Base-by-base conservation (phyloP, 2,113 vertebrate genomes). In the Rynchops niger region DNA sequence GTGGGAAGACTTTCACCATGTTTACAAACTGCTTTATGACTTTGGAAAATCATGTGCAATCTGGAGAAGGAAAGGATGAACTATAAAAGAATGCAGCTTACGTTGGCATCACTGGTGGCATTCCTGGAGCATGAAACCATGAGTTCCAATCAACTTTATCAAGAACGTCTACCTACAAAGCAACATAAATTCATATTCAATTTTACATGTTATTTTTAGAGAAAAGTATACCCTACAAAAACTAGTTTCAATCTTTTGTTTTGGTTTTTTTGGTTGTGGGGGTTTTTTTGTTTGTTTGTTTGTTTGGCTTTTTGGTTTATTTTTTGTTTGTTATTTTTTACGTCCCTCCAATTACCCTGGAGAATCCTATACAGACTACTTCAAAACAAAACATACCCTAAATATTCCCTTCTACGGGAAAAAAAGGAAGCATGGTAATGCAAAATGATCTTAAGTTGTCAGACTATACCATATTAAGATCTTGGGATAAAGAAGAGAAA, bases 91-190 rank as follows among this genome's bases (percentile, higher is more conserved):
- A 22, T 4, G 15, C 22, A 80, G 30, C 99, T 98, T 96, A 99
- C 99, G 83, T 97, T 85, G 99, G 99, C 86, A 99, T 99, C 43
- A 98, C 97, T 7, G 99, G 99, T 71, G 99, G 99, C 98, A 99
- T 99, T 72, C 99, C 99, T 50, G 99, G 99, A 36, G 99, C 98
- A 90, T 99, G 97, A 96, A 99, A 99, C 99, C 99, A 99, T 1
- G 97, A 97, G 27, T 99, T 98, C 99, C 99, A 99, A 94, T 99
- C 99, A 78, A 99, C 99, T 96, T 98, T 98, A 96, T 99, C 98
- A 94, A 99, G 98, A 97, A 99, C 15, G 52, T 99, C 99, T 82
- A 98, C 98, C 99, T 99, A 96, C 29, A 72, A 88, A 94, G 55
- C 9, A 95, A 95, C 13, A 89, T 13, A 97, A 83, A 82, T 72